Evolutionary conservation across 2,113 vertebrate species (phyloP).

Genomic region (Hydropotes inermis): DNA sequence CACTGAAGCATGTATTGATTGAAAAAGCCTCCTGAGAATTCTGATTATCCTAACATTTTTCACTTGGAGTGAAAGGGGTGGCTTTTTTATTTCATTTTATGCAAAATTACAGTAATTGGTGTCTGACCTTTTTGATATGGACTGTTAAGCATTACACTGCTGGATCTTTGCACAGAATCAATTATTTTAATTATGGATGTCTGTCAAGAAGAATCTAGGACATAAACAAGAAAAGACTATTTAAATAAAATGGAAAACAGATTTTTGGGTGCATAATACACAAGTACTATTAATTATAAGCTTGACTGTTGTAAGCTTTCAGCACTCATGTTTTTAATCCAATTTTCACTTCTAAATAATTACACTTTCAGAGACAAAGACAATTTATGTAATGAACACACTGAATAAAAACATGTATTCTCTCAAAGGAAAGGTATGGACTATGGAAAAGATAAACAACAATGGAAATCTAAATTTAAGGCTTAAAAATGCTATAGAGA

Average conservation of each 20-base stretch:
- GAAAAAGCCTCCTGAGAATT: slow-evolving; percentile 73
- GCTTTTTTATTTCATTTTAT: slow-evolving; percentile 78
- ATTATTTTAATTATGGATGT: slow-evolving; percentile 82
- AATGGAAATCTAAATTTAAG: neutral
- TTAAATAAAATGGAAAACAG: slow-evolving; percentile 73
- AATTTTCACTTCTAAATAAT: slow-evolving; percentile 67
- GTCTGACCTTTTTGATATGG: slow-evolving; percentile 77
- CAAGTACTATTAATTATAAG: slow-evolving; percentile 63
- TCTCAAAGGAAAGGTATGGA: neutral
- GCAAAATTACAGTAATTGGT: slow-evolving; percentile 82
- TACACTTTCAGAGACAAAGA: slow-evolving; percentile 48
- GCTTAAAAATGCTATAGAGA: neutral
- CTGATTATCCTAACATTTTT: slow-evolving; percentile 73
- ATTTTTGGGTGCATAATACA: slow-evolving; percentile 50
- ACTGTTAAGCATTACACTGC: slow-evolving; percentile 71
- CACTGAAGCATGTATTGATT: slow-evolving; percentile 74
- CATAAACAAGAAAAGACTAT: slow-evolving; percentile 75
- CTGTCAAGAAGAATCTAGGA: slow-evolving; percentile 69
- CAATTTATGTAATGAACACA: slow-evolving; percentile 25
- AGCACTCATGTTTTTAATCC: slow-evolving; percentile 61
- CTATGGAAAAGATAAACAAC: neutral
- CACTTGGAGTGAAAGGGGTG: slow-evolving; percentile 67
- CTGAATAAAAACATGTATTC: neutral
- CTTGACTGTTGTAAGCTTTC: slow-evolving; percentile 26
- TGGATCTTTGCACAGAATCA: slow-evolving; percentile 75